Conservation (phyloP, 1,140 invertebrate species). For the Atta colombica region DNA sequence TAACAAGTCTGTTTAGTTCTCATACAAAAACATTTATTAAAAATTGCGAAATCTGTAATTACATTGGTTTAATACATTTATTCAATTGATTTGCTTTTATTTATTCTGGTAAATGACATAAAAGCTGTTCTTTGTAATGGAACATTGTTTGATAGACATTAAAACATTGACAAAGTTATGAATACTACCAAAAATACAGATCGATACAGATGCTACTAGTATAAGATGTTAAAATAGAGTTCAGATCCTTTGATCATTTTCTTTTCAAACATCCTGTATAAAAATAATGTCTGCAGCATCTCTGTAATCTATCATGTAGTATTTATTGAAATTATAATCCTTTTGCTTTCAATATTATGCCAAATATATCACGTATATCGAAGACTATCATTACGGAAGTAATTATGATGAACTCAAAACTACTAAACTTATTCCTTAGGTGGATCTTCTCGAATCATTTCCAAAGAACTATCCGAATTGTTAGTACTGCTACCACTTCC, state of each 20-base stretch:
- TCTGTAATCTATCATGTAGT: slow-evolving; percentile 46
- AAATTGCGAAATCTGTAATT: slow-evolving; percentile 1
- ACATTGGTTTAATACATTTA: slow-evolving; percentile 41
- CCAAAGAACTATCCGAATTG: slow-evolving; percentile 86
- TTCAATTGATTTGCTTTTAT: neutral
- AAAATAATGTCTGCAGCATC: slow-evolving; percentile 17
- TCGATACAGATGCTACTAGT: neutral
- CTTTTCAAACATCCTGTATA: neutral
- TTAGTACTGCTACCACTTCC: slow-evolving; percentile 86
- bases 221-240: neutral
- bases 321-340: slow-evolving; percentile 29
- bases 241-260: neutral
- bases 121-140: neutral
- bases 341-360: slow-evolving; percentile 47
- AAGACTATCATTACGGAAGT: slow-evolving; percentile 68
- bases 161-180: slow-evolving; percentile 34
- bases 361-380: slow-evolving; percentile 42
- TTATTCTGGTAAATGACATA: slow-evolving; percentile 6
- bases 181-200: slow-evolving; percentile 3
- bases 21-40: slow-evolving; percentile 23
- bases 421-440: slow-evolving; percentile 81
- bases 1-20: neutral
- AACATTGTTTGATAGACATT: slow-evolving; percentile 13
- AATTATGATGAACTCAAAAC: slow-evolving; percentile 31
- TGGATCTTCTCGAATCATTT: slow-evolving; percentile 86